These are phyloP conservation scores for Psittacula echo DNA, from an alignment of 2,797 vertebrate genomes.

Conservation along the genomic window DNA sequence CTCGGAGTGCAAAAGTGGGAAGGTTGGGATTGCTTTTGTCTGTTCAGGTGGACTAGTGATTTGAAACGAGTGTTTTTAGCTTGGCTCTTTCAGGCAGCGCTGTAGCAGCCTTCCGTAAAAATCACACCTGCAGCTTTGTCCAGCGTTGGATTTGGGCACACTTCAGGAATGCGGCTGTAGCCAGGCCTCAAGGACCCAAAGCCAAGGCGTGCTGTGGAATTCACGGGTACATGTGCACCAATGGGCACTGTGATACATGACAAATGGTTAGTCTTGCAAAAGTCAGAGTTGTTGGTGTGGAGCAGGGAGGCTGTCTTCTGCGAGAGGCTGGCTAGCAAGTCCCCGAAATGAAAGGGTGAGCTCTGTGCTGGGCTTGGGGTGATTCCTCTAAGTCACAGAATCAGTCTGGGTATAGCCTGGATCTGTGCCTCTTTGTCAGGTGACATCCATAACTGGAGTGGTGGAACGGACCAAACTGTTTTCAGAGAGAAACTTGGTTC, in stretches of 20 bases:
- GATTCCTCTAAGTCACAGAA: neutral
- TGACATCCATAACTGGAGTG: rapidly evolving
- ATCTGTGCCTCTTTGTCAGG: neutral
- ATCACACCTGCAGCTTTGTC: neutral
- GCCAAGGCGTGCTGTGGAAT: neutral
- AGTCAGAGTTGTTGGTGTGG: neutral
- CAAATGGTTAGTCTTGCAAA: rapidly evolving
- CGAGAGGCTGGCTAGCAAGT: rapidly evolving
- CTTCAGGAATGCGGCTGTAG: rapidly evolving
- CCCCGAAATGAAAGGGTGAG: neutral
- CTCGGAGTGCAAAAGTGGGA: neutral
- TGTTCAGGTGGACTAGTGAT: neutral
- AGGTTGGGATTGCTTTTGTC: neutral
- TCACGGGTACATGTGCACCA: too few relatives aligned
- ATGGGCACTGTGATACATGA: rapidly evolving
- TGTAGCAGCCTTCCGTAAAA: rapidly evolving
- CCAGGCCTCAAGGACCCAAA: neutral
- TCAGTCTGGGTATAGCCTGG: rapidly evolving
- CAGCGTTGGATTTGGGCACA: rapidly evolving
- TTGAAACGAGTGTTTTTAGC: neutral
- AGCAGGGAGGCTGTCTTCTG: neutral
- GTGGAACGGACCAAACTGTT: rapidly evolving
- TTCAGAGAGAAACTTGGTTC: neutral
- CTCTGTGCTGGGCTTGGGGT: rapidly evolving
- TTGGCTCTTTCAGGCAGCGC: neutral